Conservation (phyloP, 2,797 vertebrate species). For the Epinephelus malabaricus region DNA sequence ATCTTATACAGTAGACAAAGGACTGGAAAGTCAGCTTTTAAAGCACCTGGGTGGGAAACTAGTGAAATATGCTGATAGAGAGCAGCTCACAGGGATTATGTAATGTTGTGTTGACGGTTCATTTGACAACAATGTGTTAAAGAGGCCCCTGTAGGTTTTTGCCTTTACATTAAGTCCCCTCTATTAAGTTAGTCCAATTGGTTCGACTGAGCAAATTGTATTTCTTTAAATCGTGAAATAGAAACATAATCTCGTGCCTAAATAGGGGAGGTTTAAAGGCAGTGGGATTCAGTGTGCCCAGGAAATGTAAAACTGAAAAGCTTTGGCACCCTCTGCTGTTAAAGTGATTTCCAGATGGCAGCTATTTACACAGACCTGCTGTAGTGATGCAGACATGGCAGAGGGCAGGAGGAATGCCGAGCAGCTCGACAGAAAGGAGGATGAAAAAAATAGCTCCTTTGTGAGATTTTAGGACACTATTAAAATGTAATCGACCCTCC, state of each 20-base stretch:
- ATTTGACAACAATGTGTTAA: constrained; percentile 36
- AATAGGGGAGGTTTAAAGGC: constrained; percentile 58
- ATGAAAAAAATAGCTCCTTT: constrained; percentile 39
- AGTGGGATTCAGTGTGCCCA: constrained; percentile 54
- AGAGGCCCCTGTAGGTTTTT: constrained; percentile 12
- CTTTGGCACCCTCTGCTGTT: constrained; percentile 93
- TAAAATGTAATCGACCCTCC: constrained; percentile 28
- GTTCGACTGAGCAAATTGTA: constrained; percentile 43
- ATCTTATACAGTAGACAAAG: constrained; percentile 14
- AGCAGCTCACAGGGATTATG: constrained; percentile 56
- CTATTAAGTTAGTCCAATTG: constrained; percentile 25
- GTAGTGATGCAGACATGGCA: constrained; percentile 61
- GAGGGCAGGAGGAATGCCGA: constrained; percentile 54
- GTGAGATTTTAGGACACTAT: constrained; percentile 33
- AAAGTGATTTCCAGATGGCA: constrained; percentile 78
- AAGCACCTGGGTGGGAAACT: constrained; percentile 50
- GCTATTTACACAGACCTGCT: constrained; percentile 71
- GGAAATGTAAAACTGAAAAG: constrained; percentile 83
- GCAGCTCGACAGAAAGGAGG: constrained; percentile 36
- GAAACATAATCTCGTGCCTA: constrained; percentile 53
- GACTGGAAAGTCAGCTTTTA: constrained; percentile 29
- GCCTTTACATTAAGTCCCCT: constrained; percentile 31
- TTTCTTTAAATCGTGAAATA: constrained; percentile 47
- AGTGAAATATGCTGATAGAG: constrained; percentile 41
- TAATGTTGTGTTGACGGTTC: constrained; percentile 52